Evolutionary conservation across 2,888 invertebrate genomes (phyloP), one percentile per base, ranked within the genome.

Genomic region (Acronicta psi): DNA sequence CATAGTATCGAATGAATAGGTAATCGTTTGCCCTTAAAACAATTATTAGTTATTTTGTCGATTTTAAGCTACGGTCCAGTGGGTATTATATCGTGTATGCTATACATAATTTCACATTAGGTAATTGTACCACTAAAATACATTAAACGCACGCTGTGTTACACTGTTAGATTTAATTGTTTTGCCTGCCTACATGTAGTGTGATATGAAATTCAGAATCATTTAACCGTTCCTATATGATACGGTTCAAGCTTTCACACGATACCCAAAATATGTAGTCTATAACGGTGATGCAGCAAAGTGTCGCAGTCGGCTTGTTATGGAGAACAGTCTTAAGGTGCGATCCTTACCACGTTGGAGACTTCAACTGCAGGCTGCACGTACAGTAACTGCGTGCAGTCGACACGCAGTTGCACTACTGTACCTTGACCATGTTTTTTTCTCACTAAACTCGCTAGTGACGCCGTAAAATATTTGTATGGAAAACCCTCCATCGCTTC

Each of bases 91-190:
- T 54, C 34, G 9, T 40, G 23, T 11, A 11, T 31, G 14, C 25
- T 25, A 25, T 25, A 51, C 36, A 38, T 29, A 46, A 25, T 55
- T 43, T 37, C 14, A 47, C 46, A 66, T 61, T 37, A 25, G 1
- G 5, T 8, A 61, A 68, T 61, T 68, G 17, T 34, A n/a, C 36
- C 11, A 23, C 51, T 18, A 58, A 68, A 69, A 64, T 69, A 60
- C 60, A 69, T 57, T 65, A 57, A 60, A 54, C 54, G 64, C 64
- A 68, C 31, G 31, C 50, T 44, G 52, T 45, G 52, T 54, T 57
- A 52, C 36, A 53, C 47, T 37, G 37, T 51, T 56, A 60, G 43
- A 65, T 66, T 65, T 69, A 65, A 69, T 70, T 69, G 61, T 60
- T 65, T 65, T 54, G 31, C 44, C 17, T 46, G 45, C 59, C 36